These are phyloP conservation scores for Apogon talboti DNA, from an alignment of 2,797 vertebrate species.

Conservation along the genomic window DNA sequence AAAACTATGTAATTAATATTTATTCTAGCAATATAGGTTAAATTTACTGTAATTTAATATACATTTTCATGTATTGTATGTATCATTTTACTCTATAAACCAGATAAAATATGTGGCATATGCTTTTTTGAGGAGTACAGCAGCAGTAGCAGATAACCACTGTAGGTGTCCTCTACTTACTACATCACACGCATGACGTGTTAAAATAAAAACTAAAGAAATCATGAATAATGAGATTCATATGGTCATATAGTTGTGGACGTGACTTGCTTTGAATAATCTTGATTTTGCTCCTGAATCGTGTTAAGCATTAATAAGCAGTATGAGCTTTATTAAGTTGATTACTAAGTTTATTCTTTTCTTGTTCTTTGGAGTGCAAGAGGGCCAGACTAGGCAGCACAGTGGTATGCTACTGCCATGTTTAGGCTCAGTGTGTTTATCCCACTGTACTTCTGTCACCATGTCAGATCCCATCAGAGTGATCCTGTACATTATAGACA, in stretches of 20 bases:
- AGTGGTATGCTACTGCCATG: conserved; percentile 33
- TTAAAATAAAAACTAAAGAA: conserved; percentile 14
- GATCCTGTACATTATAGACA: conserved; percentile 24
- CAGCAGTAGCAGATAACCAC: conserved; percentile 30
- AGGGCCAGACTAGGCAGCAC: conserved; percentile 51
- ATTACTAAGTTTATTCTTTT: conserved; percentile 70
- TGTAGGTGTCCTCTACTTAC: conserved; percentile 52
- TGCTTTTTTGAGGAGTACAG: conserved; percentile 14
- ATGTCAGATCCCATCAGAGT: conserved; percentile 18
- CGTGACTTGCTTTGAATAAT: conserved; percentile 27
- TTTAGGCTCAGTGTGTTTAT: conserved; percentile 43
- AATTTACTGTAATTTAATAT: too few relatives aligned
- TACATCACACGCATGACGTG: conserved; percentile 47
- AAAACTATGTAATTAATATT: too few relatives aligned
- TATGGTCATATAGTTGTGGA: conserved; percentile 17
- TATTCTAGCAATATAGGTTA: too few relatives aligned
- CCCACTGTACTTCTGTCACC: conserved; percentile 33
- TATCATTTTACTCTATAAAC: too few relatives aligned
- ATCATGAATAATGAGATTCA: conserved; percentile 17
- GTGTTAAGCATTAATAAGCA: not conserved
- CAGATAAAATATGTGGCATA: not conserved
- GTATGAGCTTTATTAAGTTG: not conserved
- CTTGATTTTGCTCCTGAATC: conserved; percentile 55
- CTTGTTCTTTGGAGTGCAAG: conserved; percentile 51
- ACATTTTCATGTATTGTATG: too few relatives aligned